Base-by-base conservation (phyloP, 2,113 vertebrate genomes). In the Ceyx margarethae region DNA sequence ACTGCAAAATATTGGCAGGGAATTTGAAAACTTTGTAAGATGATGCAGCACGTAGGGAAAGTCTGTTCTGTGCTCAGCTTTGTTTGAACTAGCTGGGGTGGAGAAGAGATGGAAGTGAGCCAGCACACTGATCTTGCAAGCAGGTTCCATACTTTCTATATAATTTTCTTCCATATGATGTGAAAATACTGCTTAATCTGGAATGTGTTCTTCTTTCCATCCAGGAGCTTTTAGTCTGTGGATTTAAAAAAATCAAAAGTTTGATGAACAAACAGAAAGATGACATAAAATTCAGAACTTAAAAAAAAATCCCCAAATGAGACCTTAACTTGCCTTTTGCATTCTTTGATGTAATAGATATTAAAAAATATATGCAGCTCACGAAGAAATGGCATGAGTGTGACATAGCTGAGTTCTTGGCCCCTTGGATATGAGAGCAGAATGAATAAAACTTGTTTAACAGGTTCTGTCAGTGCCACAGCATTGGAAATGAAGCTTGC, bases 381-480 rank as follows among this genome's bases (percentile, higher is more conserved):
- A 43, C 56, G 62, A 20, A 73, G 74, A 80, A 74, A 71, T 48
- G 10, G 3, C n/a, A 23, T 51, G 64, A 50, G 2, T 51, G 15
- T 66, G 62, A n/a, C 15, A 71, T 13, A 71, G 22, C 5, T 89
- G 68, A 85, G 13, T 94, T 76, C 33, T 83, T 17, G 31, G 15
- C 15, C 8, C 14, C 31, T 50, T 37, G 19, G 37, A 5, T 48
- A 4, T 54, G 25, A 51, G 10, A 33, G 9, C 67, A 64, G 64
- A 77, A 54, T 83, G 11, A 60, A 14, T 80, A 51, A 62, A 91
- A 80, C 79, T 77, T 28, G 56, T 90, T 73, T n/a, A 71, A 74
- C 85, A 45, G 60, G 73, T 96, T 94, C 67, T 85, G 31, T 45
- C n/a, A 48, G 43, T 64, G 68, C 85, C 87, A 80, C 58, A 60